Conservation (phyloP, 2,888 invertebrate species). For the Coenonympha glycerion region DNA sequence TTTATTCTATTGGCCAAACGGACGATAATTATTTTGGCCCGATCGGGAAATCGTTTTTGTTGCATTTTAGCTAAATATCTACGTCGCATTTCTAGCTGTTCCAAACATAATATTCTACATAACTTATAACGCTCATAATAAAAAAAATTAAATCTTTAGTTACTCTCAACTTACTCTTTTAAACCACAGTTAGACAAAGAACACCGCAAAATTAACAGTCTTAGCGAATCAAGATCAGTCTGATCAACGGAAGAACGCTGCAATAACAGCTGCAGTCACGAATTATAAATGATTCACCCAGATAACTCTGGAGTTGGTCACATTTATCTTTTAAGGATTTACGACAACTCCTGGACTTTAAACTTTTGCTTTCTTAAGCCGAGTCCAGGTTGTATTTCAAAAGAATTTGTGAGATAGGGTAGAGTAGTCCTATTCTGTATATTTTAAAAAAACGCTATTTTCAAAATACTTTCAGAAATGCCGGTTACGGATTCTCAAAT, state of each 20-base stretch:
- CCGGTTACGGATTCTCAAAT: too few relatives aligned
- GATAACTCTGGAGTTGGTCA: slow-evolving; percentile 33
- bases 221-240: slow-evolving; percentile 48
- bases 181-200: slow-evolving; percentile 9
- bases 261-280: slow-evolving; percentile 32
- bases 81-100: too few relatives aligned
- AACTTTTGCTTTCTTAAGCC: slow-evolving; percentile 9
- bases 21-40: slow-evolving; percentile 20
- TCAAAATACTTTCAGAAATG: too few relatives aligned
- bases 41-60: slow-evolving; percentile 19
- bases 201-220: slow-evolving; percentile 39
- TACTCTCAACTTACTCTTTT: background rate
- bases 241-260: slow-evolving; percentile 44
- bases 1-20: slow-evolving; percentile 26
- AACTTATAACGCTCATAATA: too few relatives aligned
- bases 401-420: background rate
- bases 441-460: too few relatives aligned
- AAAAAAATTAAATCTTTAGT: too few relatives aligned
- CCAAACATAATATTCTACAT: too few relatives aligned
- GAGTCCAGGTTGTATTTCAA: slow-evolving; percentile 8
- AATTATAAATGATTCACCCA: slow-evolving; percentile 43
- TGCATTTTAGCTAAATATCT: background rate
- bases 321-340: slow-evolving; percentile 27
- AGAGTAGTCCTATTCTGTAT: too few relatives aligned
- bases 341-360: slow-evolving; percentile 12